phyloP scores from a whole-genome alignment of 2,888 invertebrate species.

The Elmis aenea region DNA sequence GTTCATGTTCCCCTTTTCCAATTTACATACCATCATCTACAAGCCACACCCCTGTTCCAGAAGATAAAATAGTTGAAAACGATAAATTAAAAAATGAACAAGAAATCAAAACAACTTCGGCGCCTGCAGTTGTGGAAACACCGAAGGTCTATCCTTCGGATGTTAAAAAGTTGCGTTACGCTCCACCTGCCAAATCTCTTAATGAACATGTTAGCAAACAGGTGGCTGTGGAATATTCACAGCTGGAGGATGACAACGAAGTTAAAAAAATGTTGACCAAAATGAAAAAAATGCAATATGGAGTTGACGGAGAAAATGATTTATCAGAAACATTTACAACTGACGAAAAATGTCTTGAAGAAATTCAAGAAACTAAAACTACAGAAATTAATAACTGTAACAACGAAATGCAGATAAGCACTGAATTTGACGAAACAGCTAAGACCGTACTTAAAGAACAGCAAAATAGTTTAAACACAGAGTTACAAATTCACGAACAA shows the following conservation, averaged over 20 bases:
- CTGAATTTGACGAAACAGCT: background rate
- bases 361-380: slow-evolving; percentile 1
- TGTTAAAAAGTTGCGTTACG: slow-evolving; percentile 31
- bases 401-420: background rate
- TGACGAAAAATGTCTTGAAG: background rate
- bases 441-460: too few species aligned
- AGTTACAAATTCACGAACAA: too few species aligned
- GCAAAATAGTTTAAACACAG: too few species aligned
- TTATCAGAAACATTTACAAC: background rate
- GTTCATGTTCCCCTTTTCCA: slow-evolving; percentile 36
- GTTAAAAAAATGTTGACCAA: slow-evolving; percentile 27
- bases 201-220: slow-evolving; percentile 12
- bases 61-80: slow-evolving; percentile 7
- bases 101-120: background rate
- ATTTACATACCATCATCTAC: slow-evolving; percentile 34
- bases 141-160: slow-evolving; percentile 11
- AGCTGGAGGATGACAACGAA: slow-evolving; percentile 25
- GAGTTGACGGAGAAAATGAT: slow-evolving; percentile 6
- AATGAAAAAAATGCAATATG: slow-evolving; percentile 26
- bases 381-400: background rate
- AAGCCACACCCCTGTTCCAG: slow-evolving; percentile 5
- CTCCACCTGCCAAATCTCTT: too few species aligned
- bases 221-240: slow-evolving; percentile 10
- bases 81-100: background rate
- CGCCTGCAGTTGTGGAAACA: background rate